phyloP scores from a whole-genome alignment of 2,113 vertebrate genomes.

The Mesocricetus auratus region DNA sequence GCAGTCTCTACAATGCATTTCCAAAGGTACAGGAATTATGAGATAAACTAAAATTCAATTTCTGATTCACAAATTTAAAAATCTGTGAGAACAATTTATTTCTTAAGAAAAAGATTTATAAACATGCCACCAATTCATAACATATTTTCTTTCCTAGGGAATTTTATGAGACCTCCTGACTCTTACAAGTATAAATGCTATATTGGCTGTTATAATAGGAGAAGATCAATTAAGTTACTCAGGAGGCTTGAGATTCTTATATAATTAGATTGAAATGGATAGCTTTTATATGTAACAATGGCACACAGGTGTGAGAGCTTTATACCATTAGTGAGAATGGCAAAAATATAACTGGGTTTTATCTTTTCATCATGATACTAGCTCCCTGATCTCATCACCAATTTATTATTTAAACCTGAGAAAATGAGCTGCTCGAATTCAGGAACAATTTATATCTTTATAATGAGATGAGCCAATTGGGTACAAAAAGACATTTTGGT shows the following conservation, averaged over 20 bases:
- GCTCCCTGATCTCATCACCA: not conserved
- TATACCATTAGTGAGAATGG: not conserved
- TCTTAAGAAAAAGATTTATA: constrained; percentile 54
- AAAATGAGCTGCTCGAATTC: constrained; percentile 60
- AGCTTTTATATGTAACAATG: not conserved
- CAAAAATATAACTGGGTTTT: not conserved
- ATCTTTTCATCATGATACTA: constrained; percentile 48
- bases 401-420: constrained; percentile 58
- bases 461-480: constrained; percentile 30
- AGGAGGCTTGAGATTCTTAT: constrained; percentile 43
- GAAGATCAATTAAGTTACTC: constrained; percentile 48
- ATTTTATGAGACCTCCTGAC: constrained; percentile 35
- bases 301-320: not conserved
- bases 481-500: not conserved
- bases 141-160: constrained; percentile 45
- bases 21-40: not conserved
- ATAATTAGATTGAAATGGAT: constrained; percentile 53
- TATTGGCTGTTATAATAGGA: constrained; percentile 38
- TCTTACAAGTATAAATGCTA: constrained; percentile 52
- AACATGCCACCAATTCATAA: constrained; percentile 48
- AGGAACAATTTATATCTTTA: constrained; percentile 51
- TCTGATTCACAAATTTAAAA: not conserved
- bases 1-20: not conserved
- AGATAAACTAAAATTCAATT: not conserved
- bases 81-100: constrained; percentile 7